Evolutionary conservation across 2,888 invertebrate genomes (phyloP), one percentile per base, ranked within the genome.

Genomic region (Mesorhabditis spiculigera): DNA sequence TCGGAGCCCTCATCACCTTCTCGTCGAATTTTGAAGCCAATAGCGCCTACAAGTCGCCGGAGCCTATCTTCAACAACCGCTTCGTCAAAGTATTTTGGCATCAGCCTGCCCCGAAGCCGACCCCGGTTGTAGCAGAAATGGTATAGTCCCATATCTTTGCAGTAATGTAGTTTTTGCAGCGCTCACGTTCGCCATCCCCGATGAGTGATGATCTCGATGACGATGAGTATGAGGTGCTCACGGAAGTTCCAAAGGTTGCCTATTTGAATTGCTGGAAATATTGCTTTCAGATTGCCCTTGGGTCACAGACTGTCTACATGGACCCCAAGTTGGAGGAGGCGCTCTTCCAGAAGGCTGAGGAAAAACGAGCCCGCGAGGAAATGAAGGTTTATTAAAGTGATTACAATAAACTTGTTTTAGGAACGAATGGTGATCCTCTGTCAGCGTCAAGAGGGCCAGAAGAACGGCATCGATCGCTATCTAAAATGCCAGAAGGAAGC

Each of bases 61-160:
- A 95, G 87, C 96, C 98, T 0, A 95, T 98, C 4, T 90, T 98
- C 68, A 97, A 97, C 87, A 98, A 98, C 87, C 90, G 98, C 65
- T 98, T 98, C 86, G 96, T 98, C 84, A 94, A 94, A 86, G 93
- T 97, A 4, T 75, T 75, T 65, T 75, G 75, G 75, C 72, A 75
- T 41, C 73, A 73, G 10, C 45, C 67, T 28, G 28, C 28, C 28
- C 28, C 28, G 28, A 28, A 28, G 28, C 28, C 28, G 28, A 28
- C 28, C 28, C 28, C 28, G 28, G 28, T 28, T 28, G 28, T 28
- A 28, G 28, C 28, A 28, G 28, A 28, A 28, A 28, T 28, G 28
- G 28, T 28, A 28, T 28, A 28, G 28, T 28, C 28, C 28, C 28
- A 28, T 28, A 28, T 28, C 28, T 28, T 28, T 28, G 28, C 28